A percentile compares a stretch with the other conserved stretches of the same genome.
phyloP scores from a whole-genome alignment of 2,888 invertebrate species.

The Synanthedon formicaeformis region DNA sequence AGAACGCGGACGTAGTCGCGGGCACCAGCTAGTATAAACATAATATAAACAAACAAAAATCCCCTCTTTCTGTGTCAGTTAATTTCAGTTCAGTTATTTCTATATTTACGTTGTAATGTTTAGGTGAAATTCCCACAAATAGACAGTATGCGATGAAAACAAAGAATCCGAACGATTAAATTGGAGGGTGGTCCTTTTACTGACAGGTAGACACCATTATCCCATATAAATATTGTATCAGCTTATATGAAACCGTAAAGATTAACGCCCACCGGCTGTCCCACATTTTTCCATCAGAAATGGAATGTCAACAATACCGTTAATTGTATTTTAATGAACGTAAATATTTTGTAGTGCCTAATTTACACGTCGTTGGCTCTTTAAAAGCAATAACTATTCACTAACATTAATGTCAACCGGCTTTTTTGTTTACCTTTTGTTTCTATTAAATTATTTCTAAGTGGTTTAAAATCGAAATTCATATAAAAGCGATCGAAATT shows the following conservation, averaged over 20 bases:
- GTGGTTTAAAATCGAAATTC: no score
- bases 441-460: no score
- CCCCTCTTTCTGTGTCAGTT: no score
- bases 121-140: no score
- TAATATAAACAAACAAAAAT: no score
- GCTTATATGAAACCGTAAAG: constrained; percentile 8
- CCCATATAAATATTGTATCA: constrained; percentile 1
- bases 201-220: not conserved
- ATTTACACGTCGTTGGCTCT: constrained; percentile 6
- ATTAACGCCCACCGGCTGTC: constrained; percentile 4
- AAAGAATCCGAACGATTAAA: constrained; percentile 1
- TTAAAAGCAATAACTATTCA: not conserved
- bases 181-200: not conserved
- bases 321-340: constrained; percentile 23
- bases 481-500: no score
- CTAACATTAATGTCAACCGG: not conserved
- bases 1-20: no score
- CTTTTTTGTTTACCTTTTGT: not conserved
- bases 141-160: not conserved
- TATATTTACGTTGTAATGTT: no score
- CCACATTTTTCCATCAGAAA: constrained; percentile 8
- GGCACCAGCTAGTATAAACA: no score
- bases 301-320: constrained; percentile 17
- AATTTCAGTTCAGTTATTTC: no score
- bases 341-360: constrained; percentile 9